These are phyloP conservation scores for Lophotis ruficrista DNA, from an alignment of 2,113 vertebrate genomes.

Conservation along the genomic window DNA sequence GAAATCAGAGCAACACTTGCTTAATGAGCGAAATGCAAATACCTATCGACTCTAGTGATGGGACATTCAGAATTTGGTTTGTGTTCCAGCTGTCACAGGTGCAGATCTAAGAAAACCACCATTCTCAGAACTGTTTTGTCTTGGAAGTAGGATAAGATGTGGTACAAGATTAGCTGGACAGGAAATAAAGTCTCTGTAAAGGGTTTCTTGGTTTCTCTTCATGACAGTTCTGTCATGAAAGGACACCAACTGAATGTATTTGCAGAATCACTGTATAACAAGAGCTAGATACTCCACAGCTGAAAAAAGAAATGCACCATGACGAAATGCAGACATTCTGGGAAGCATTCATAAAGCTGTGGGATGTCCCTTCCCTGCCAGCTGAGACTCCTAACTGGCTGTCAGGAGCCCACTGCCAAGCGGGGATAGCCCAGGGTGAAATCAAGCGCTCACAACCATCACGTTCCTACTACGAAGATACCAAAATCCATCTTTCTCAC, in stretches of 20 bases:
- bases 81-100: not conserved
- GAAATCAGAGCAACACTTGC: not conserved
- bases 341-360: not conserved
- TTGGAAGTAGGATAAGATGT: not conserved
- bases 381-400: not conserved
- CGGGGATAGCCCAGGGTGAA: not conserved
- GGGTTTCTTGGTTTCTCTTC: not conserved
- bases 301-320: not conserved
- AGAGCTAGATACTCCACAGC: not conserved
- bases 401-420: constrained; percentile 2
- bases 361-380: constrained; percentile 24
- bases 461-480: rapidly evolving
- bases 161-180: not conserved
- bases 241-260: not conserved
- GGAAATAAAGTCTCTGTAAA: not conserved
- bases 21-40: not conserved
- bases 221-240: not conserved
- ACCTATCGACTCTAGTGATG: not conserved
- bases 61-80: not conserved
- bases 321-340: not conserved
- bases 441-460: not conserved
- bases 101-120: not conserved
- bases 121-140: not conserved
- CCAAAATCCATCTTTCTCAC: not conserved
- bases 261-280: not conserved